These are phyloP conservation scores for Pipistrellus pygmaeus DNA, from an alignment of 2,797 vertebrate species.

Conservation along the genomic window DNA sequence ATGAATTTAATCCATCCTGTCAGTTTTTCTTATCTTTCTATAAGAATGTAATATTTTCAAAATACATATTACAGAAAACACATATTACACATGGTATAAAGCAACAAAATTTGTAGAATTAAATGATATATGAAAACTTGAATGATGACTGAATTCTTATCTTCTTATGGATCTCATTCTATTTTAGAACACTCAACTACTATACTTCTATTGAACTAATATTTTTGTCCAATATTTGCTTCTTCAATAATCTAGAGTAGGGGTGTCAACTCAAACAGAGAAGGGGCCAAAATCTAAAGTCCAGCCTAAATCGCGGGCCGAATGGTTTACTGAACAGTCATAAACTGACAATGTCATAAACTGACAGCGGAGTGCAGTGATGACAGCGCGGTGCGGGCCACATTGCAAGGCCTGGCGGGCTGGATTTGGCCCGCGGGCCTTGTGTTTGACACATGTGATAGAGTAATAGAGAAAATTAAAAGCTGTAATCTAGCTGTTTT, in stretches of 20 bases:
- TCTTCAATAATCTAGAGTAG: constrained; percentile 3
- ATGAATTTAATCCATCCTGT: background rate
- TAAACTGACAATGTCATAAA: too few relatives aligned
- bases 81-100: background rate
- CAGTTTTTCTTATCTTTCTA: background rate
- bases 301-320: too few relatives aligned
- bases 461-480: background rate
- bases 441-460: too few relatives aligned
- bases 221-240: background rate
- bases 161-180: background rate
- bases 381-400: too few relatives aligned
- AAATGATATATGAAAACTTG: background rate
- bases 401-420: too few relatives aligned
- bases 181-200: background rate
- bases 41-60: constrained; percentile 1
- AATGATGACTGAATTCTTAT: background rate
- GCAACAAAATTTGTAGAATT: background rate
- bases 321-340: too few relatives aligned
- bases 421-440: too few relatives aligned
- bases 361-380: too few relatives aligned
- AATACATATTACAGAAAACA: background rate
- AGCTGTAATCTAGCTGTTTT: background rate
- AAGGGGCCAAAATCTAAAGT: too few relatives aligned
- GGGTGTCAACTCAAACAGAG: too few relatives aligned
- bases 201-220: background rate